Base-by-base conservation (phyloP, 1,140 invertebrate genomes). In the Pachypsylla venusta region DNA sequence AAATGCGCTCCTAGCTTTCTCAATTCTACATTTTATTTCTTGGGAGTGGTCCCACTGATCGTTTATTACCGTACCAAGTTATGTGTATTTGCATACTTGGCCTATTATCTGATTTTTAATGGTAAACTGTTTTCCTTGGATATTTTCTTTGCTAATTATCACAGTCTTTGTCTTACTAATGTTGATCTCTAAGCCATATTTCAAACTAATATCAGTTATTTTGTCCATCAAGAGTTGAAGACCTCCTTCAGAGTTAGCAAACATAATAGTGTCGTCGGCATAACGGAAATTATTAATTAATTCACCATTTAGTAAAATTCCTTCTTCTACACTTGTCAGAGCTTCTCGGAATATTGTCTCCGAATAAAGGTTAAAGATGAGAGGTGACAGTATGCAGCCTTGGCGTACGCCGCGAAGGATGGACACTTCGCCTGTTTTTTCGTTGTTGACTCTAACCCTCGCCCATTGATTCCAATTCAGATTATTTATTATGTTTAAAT, bases 321-420 rank as follows among this genome's bases (percentile, higher is more conserved):
- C 56, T 54, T 58, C 53, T 25, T 58, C 48, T 39, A 54, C 25
- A 19, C 39, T 25, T 35, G 54, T 35, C 48, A 61, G 30, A 40
- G 56, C 53, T 54, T 54, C 53, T 20, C 25, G 53, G 35, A 61
- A 61, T n/a, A 61, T 55, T 14, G 54, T 39, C 20, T 55, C 57
- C 25, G 57, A 58, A 57, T 69, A 70, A 25, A 69, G 24, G 58
- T 69, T 67, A 58, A 70, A 69, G 27, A 70, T 61, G 20, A 67
- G 57, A 13, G 65, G 65, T 53, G 64, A 67, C 55, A 66, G 28
- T 26, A 67, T 58, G 54, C 66, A 69, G 48, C 67, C 68, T 48
- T 70, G 67, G 20, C 66, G 48, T 14, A 66, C 64, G 1, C 63
- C 66, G 26, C 62, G n/a, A 14, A 56, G 56, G 56, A 60, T 60